Evolutionary conservation across 2,113 vertebrate genomes (phyloP).

Genomic region (Rhinichthys klamathensis): DNA sequence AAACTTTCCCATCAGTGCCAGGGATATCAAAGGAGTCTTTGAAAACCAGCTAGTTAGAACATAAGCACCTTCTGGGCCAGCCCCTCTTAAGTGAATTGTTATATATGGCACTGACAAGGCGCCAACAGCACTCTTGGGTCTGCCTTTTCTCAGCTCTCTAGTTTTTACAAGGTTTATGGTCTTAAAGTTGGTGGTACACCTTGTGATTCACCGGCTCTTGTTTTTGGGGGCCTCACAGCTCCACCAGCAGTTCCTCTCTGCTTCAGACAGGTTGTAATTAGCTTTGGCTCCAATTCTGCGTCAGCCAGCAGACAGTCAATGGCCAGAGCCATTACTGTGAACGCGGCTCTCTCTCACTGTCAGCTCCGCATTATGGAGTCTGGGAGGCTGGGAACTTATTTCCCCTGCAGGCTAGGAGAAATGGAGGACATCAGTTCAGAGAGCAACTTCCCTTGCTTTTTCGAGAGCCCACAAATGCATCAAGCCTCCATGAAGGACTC

Average conservation of each 20-base stretch:
- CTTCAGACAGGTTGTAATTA: conserved; percentile 33
- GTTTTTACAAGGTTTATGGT: conserved; percentile 1
- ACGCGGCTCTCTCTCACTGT: conserved; percentile 30
- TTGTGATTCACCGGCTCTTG: conserved; percentile 8
- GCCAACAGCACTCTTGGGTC: neutral
- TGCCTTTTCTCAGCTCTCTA: neutral
- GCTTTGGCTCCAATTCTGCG: conserved; percentile 7
- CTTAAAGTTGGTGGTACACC: conserved; percentile 10
- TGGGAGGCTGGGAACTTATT: conserved; percentile 37
- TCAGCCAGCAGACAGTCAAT: conserved; percentile 22
- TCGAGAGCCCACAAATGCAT: conserved; percentile 57
- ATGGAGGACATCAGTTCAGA: conserved; percentile 60
- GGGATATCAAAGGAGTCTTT: neutral
- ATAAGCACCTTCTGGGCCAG: neutral
- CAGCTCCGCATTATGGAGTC: conserved; percentile 35
- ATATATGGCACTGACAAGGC: conserved; percentile 21
- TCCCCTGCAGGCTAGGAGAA: conserved; percentile 55
- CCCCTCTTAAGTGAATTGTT: conserved; percentile 4
- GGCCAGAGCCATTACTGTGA: conserved; percentile 47
- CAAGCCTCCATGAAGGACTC: conserved; percentile 34
- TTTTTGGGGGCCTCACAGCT: neutral
- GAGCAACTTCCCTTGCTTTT: conserved; percentile 53
- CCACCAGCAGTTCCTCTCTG: conserved; percentile 13
- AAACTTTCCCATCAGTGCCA: neutral
- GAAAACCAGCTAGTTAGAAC: conserved; percentile 13